Evolutionary conservation across 1,140 invertebrate genomes (phyloP), one percentile per base, ranked within the genome.

Genomic region (Papilio dardanus): DNA sequence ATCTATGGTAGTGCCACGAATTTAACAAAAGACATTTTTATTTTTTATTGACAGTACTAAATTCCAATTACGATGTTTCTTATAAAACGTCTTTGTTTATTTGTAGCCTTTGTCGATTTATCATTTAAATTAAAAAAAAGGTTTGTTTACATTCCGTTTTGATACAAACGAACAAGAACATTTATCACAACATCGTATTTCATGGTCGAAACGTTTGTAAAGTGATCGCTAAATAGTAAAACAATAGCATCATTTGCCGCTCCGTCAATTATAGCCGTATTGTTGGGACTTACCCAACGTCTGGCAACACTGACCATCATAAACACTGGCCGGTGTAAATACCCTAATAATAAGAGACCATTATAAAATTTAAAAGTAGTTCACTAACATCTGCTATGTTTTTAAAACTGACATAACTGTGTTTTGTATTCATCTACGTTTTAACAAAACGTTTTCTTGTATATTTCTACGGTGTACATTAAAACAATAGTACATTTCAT

Each of bases 231-330:
- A 69, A 69, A 40, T 69, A 21, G 19, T 21, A 2, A 69, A 40
- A 69, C 67, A 69, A 69, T 69, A 40, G 67, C 16, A 69, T 69
- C 35, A 35, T 69, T 69, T 69, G 16, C 67, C 33, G 67, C 67
- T 42, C 21, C 67, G 67, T 40, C 21, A 40, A 69, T 69, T 69
- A 69, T 69, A 33, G 67, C 67, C 35, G 33, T 69, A 33, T 69
- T 69, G 67, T 69, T 69, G 31, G 31, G 67, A n/a, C n/a, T n/a
- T 21, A 69, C 66, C 8, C 14, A 10, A 6, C 31, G 28, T n/a
- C 65, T 66, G 65, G 28, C n/a, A 66, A 35, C 65, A 33, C 31
- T 6, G 65, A n/a, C 16, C 12, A 62, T 8, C 31, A 16, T 5
- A 12, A 31, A 33, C 62, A 31, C 16, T 19, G 30, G 16, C 30